Conservation (phyloP, 30 jellyfish, hydroid and myxozoan species). For the Chrysaora quinquecirrha region DNA sequence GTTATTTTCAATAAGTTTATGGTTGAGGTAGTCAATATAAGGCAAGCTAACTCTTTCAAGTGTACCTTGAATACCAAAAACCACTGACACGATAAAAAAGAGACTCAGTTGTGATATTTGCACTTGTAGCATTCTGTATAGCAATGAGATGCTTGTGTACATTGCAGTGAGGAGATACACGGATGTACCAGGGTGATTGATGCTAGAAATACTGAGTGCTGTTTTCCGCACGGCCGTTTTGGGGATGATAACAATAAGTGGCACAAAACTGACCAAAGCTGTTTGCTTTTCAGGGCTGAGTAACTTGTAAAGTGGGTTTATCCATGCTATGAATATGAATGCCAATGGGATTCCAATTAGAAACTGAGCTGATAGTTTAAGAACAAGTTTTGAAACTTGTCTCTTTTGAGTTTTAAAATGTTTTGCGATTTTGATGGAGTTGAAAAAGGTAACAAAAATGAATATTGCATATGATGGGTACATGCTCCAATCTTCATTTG, state of each 20-base stretch:
- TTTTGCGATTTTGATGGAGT: slow-evolving; percentile 40
- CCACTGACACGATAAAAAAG: slow-evolving; percentile 31
- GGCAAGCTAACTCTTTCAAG: slow-evolving; percentile 65
- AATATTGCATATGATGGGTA: slow-evolving; percentile 55
- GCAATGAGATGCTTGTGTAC: slow-evolving; percentile 49
- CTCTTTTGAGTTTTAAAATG: slow-evolving; percentile 1
- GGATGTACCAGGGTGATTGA: slow-evolving; percentile 73
- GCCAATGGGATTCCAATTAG: slow-evolving; percentile 60
- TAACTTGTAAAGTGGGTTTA: slow-evolving; percentile 47
- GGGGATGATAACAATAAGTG: slow-evolving; percentile 52
- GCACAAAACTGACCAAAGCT: slow-evolving; percentile 62
- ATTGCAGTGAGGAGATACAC: slow-evolving; percentile 54
- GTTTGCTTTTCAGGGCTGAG: slow-evolving; percentile 25
- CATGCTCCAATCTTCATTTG: slow-evolving; percentile 41
- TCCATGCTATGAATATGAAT: slow-evolving; percentile 40
- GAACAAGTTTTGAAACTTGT: not conserved
- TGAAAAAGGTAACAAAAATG: slow-evolving; percentile 23
- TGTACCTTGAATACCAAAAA: slow-evolving; percentile 37
- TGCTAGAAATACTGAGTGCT: slow-evolving; percentile 8
- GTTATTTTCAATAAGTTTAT: slow-evolving; percentile 26
- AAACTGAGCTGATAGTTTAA: slow-evolving; percentile 46
- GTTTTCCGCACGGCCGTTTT: slow-evolving; percentile 47
- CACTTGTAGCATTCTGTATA: slow-evolving; percentile 52
- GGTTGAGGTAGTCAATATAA: slow-evolving; percentile 51
- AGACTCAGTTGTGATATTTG: slow-evolving; percentile 18